phyloP scores from a whole-genome alignment of 2,113 vertebrate species.

The Theristicus caerulescens region DNA sequence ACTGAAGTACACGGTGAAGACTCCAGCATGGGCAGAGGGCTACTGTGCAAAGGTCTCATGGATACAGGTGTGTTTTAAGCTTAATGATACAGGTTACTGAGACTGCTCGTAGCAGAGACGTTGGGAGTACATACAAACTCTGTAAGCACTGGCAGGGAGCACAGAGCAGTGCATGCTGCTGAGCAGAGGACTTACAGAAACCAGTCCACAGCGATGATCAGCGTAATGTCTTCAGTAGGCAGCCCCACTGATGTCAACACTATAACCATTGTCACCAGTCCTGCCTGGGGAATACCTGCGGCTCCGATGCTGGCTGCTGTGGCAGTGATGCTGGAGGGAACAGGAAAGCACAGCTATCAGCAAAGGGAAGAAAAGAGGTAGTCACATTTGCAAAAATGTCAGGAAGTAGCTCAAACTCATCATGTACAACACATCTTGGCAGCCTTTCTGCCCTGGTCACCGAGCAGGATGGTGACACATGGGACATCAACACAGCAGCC shows the following conservation, averaged over 20 bases:
- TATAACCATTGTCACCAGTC: conserved; percentile 97
- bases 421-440: not conserved
- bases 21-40: not conserved
- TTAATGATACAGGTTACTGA: not conserved
- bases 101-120: not conserved
- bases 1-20: not conserved
- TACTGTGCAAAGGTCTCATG: not conserved
- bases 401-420: not conserved
- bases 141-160: not conserved
- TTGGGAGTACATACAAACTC: rapidly evolving
- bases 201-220: conserved; percentile 98
- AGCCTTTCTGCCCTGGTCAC: not conserved
- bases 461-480: not conserved
- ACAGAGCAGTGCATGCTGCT: not conserved
- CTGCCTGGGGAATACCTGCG: conserved; percentile 95
- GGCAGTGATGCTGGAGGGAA: conserved; percentile 88
- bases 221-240: conserved; percentile 94
- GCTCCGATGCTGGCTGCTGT: conserved; percentile 96
- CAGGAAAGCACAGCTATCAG: not conserved
- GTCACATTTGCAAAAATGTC: not conserved
- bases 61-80: not conserved
- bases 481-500: not conserved
- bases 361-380: not conserved
- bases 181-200: conserved; percentile 88
- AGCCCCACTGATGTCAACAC: conserved; percentile 96